Evolutionary conservation across 2,113 vertebrate genomes (phyloP).

Genomic region (Hyla sarda): DNA sequence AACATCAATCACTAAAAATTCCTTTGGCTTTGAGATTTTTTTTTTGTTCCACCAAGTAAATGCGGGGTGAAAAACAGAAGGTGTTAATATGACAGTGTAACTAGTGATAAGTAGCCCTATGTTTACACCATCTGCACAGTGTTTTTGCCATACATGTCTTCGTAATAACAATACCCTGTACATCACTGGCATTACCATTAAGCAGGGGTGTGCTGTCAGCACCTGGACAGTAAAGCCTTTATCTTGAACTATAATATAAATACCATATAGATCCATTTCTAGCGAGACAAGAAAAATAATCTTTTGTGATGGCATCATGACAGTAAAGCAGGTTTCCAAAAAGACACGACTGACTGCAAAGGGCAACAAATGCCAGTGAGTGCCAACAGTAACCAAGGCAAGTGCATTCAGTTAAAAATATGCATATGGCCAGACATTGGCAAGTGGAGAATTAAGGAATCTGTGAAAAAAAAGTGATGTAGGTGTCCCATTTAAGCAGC

Average conservation of each 20-base stretch:
- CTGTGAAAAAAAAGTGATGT: background rate
- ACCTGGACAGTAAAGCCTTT: background rate
- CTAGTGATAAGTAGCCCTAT: background rate
- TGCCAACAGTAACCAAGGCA: background rate
- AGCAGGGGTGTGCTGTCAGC: background rate
- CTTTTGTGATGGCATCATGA: background rate
- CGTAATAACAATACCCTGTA: background rate
- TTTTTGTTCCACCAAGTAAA: background rate
- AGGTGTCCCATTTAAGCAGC: background rate
- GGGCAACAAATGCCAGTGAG: background rate
- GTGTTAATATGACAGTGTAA: background rate
- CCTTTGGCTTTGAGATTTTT: conserved; percentile 29
- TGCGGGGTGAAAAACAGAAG: background rate
- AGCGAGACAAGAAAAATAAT: background rate
- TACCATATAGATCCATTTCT: background rate
- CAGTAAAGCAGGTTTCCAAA: background rate
- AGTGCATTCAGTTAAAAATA: conserved; percentile 8
- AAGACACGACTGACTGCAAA: background rate
- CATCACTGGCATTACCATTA: conserved; percentile 1
- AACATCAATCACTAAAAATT: conserved; percentile 2
- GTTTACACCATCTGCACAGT: background rate
- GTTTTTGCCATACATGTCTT: background rate
- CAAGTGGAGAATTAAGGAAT: background rate
- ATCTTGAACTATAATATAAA: background rate
- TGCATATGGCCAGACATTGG: background rate